These are phyloP conservation scores for Pseudobourletiella spinata DNA, from an alignment of 1,140 invertebrate species.

Conservation along the genomic window DNA sequence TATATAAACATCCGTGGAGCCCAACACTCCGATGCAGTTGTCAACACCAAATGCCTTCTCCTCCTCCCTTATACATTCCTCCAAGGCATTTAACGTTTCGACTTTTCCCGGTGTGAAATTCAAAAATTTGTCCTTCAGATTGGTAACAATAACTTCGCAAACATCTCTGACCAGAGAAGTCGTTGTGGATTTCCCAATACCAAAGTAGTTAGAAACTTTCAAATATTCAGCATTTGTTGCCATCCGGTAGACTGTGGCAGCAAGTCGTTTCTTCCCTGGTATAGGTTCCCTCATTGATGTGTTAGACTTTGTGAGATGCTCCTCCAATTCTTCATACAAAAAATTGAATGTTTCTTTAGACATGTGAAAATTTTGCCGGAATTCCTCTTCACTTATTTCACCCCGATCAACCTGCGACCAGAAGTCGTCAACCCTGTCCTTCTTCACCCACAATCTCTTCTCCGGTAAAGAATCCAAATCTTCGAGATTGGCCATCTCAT, in stretches of 20 bases:
- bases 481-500: conserved; percentile 7
- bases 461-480: conserved; percentile 18
- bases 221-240: conserved; percentile 29
- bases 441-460: conserved; percentile 21
- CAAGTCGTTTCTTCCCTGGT: conserved; percentile 26
- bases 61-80: background rate
- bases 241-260: conserved; percentile 23
- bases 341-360: conserved; percentile 25
- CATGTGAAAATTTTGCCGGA: conserved; percentile 26
- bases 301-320: conserved; percentile 18
- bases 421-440: conserved; percentile 18
- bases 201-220: conserved; percentile 20
- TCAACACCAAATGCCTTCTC: conserved; percentile 13
- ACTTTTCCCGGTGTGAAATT: conserved; percentile 2
- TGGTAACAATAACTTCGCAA: conserved; percentile 22
- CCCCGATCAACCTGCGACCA: conserved; percentile 20
- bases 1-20: conserved; percentile 19
- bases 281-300: conserved; percentile 20
- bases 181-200: conserved; percentile 27
- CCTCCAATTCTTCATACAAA: conserved; percentile 22
- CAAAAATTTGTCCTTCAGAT: conserved; percentile 22
- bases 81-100: background rate
- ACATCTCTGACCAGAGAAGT: conserved; percentile 24
- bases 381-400: conserved; percentile 11
- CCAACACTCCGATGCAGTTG: conserved; percentile 18